Percentiles rank a stretch among this genome's conserved stretches.
These are phyloP conservation scores for Fukomys damarensis DNA, from an alignment of 2,113 vertebrate genomes.

Conservation along the genomic window DNA sequence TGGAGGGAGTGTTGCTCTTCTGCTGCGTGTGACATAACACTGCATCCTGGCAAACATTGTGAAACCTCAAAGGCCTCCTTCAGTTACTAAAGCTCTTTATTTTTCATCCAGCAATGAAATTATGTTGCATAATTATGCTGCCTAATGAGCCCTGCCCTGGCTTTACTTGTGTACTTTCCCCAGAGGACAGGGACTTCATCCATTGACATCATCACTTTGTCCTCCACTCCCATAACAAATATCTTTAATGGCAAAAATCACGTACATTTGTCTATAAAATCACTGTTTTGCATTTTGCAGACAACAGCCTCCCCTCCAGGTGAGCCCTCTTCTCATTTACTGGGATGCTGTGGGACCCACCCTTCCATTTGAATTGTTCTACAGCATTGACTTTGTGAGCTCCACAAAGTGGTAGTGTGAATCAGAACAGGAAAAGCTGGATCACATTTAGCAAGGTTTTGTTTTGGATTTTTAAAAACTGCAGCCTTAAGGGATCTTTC, in stretches of 20 bases:
- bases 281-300: background rate
- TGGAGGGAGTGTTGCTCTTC: background rate
- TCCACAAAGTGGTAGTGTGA: background rate
- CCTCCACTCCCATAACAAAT: background rate
- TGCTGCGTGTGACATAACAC: background rate
- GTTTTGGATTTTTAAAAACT: conserved; percentile 53
- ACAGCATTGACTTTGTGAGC: background rate
- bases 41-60: background rate
- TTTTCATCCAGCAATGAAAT: background rate
- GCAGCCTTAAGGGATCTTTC: conserved; percentile 4
- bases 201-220: background rate
- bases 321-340: background rate
- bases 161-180: background rate
- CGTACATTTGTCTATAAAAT: background rate
- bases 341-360: background rate
- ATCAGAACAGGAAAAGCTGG: conserved; percentile 46
- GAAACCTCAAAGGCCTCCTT: background rate
- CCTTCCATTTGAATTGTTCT: conserved; percentile 38
- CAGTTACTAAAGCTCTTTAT: background rate
- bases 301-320: background rate
- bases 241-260: background rate
- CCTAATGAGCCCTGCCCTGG: background rate
- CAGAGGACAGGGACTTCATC: background rate
- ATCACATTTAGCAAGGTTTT: conserved; percentile 69
- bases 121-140: background rate